Conservation (phyloP, 2,113 vertebrate species). For the Rhinichthys klamathensis region DNA sequence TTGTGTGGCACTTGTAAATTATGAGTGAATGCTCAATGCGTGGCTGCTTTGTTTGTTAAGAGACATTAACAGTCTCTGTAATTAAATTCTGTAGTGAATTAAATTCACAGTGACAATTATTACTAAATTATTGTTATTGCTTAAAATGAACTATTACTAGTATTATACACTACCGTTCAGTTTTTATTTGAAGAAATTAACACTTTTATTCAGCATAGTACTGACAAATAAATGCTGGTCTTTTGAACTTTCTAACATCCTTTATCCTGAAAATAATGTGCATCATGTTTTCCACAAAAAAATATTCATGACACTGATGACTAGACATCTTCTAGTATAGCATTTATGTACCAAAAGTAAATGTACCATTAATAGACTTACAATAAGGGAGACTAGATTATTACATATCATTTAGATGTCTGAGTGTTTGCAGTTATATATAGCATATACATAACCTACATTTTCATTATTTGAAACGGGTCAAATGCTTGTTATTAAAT, state of each 20-base stretch:
- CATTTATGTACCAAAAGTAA: too few relatives aligned
- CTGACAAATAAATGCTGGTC: background rate
- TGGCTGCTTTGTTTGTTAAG: conserved; percentile 17
- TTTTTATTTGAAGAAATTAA: background rate
- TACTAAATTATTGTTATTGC: background rate
- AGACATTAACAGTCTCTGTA: conserved; percentile 15
- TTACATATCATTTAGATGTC: too few relatives aligned
- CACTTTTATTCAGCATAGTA: background rate
- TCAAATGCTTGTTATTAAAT: background rate
- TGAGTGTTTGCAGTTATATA: too few relatives aligned
- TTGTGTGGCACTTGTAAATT: background rate
- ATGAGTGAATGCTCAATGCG: background rate
- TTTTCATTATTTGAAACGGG: too few relatives aligned
- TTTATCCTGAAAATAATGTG: too few relatives aligned
- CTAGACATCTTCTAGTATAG: too few relatives aligned
- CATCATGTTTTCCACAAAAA: too few relatives aligned
- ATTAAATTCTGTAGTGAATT: conserved; percentile 18
- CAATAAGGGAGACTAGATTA: too few relatives aligned
- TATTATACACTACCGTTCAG: background rate
- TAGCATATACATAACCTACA: too few relatives aligned
- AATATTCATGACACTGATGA: too few relatives aligned
- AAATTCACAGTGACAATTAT: background rate
- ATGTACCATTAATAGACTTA: too few relatives aligned
- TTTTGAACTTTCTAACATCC: too few relatives aligned
- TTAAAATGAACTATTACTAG: background rate